Percentiles rank a stretch among this genome's conserved stretches.
phyloP scores from a whole-genome alignment of 2,797 vertebrate genomes.

The Lagorchestes hirsutus region DNA sequence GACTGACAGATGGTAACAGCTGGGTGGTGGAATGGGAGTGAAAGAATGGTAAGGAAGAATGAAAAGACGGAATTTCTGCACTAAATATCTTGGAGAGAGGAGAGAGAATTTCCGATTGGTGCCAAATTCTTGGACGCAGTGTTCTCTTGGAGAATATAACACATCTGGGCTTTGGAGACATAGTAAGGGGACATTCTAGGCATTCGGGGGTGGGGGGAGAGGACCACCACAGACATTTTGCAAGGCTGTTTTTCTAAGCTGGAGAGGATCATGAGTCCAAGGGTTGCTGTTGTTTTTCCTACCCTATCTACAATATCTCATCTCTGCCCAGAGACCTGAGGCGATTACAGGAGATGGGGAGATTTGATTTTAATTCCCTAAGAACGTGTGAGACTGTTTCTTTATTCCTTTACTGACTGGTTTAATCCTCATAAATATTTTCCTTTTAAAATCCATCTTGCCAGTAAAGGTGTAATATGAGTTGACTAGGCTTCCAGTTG shows the following conservation, averaged over 20 bases:
- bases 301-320: background rate
- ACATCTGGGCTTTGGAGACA: background rate
- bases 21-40: background rate
- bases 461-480: background rate
- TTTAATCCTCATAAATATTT: slow-evolving; percentile 1
- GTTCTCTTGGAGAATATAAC: background rate
- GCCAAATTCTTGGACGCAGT: background rate
- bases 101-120: background rate
- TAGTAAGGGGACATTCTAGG: background rate
- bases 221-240: background rate
- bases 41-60: background rate
- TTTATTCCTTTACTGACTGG: background rate
- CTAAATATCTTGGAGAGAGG: background rate
- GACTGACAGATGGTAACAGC: background rate
- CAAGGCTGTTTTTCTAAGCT: background rate
- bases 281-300: background rate
- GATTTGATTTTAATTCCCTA: background rate
- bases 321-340: background rate
- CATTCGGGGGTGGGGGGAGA: background rate
- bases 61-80: background rate
- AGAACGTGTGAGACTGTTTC: background rate
- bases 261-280: background rate
- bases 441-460: background rate
- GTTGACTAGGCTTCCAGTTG: background rate
- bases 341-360: background rate